A percentile compares a stretch with the other conserved stretches of the same genome.
phyloP scores from a whole-genome alignment of 2,113 vertebrate species.

The Climacteris rufus region DNA sequence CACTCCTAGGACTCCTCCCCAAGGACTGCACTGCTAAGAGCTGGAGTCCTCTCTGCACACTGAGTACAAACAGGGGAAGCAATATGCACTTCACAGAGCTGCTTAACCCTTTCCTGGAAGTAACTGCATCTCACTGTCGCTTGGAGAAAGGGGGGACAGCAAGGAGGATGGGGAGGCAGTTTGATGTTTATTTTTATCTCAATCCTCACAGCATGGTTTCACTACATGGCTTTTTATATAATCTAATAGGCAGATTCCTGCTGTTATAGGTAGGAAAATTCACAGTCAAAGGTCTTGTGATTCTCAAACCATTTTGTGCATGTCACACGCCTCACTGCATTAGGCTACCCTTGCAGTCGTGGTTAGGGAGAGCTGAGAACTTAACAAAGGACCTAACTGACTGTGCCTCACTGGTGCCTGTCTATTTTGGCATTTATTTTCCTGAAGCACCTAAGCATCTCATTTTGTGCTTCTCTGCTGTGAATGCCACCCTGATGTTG shows the following conservation, averaged over 20 bases:
- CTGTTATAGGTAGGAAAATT: not conserved
- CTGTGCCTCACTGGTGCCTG: not conserved
- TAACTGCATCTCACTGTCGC: not conserved
- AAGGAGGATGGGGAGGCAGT: rapidly evolving
- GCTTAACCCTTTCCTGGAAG: not conserved
- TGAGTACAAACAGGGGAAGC: not conserved
- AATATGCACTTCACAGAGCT: not conserved
- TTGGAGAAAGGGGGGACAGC: rapidly evolving
- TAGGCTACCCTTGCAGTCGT: not conserved
- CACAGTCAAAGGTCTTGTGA: not conserved
- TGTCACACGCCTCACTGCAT: not conserved
- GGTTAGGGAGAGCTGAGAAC: not conserved
- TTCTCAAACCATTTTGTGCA: not conserved
- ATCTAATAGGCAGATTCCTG: not conserved
- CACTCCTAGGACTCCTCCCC: not conserved
- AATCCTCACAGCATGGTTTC: not conserved
- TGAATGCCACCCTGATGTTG: not conserved
- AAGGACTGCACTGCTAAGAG: not conserved
- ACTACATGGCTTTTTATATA: not conserved
- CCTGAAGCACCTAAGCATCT: not conserved
- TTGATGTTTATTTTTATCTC: not conserved
- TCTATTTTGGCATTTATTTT: not conserved
- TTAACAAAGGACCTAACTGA: not conserved
- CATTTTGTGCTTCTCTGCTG: not conserved
- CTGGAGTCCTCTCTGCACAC: not conserved